phyloP scores from a whole-genome alignment of 2,888 invertebrate species.

The Anthophora plumipes region DNA sequence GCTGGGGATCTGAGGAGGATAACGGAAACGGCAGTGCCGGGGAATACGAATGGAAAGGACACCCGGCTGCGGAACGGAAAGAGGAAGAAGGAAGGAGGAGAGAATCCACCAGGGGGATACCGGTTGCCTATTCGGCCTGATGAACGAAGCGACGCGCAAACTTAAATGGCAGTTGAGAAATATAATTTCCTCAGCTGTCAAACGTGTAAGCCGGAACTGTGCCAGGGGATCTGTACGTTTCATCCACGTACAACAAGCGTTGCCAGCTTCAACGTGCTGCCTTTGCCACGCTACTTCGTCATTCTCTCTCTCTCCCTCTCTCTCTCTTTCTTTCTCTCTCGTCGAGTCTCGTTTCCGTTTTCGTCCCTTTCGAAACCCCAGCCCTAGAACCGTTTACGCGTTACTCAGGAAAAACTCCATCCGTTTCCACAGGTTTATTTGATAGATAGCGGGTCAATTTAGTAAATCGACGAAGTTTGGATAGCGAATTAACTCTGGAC shows the following conservation, averaged over 20 bases:
- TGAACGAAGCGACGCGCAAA: slow-evolving; percentile 77
- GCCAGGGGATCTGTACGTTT: slow-evolving; percentile 71
- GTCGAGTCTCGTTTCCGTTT: slow-evolving; percentile 44
- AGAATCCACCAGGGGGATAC: slow-evolving; percentile 47
- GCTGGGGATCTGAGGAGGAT: slow-evolving; percentile 67
- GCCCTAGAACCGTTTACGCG: slow-evolving; percentile 24
- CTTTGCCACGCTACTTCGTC: background rate
- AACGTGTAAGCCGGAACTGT: slow-evolving; percentile 78
- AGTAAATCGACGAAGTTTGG: background rate
- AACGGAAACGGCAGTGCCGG: slow-evolving; percentile 58
- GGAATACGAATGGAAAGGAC: slow-evolving; percentile 52
- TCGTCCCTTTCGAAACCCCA: slow-evolving; percentile 22
- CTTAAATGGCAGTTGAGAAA: slow-evolving; percentile 83
- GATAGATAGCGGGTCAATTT: background rate
- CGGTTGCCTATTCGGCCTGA: slow-evolving; percentile 69
- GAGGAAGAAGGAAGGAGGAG: slow-evolving; percentile 35
- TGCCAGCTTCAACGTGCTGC: slow-evolving; percentile 45
- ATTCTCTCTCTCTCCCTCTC: background rate
- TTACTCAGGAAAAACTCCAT: slow-evolving; percentile 19
- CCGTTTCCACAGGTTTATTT: background rate
- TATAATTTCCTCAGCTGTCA: slow-evolving; percentile 83
- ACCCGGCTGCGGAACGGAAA: slow-evolving; percentile 30
- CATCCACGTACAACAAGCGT: slow-evolving; percentile 56
- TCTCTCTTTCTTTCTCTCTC: slow-evolving; percentile 3
- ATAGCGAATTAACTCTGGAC: background rate